Conservation (phyloP, 2,888 invertebrate species). For the Eucriotettix oculatus region DNA sequence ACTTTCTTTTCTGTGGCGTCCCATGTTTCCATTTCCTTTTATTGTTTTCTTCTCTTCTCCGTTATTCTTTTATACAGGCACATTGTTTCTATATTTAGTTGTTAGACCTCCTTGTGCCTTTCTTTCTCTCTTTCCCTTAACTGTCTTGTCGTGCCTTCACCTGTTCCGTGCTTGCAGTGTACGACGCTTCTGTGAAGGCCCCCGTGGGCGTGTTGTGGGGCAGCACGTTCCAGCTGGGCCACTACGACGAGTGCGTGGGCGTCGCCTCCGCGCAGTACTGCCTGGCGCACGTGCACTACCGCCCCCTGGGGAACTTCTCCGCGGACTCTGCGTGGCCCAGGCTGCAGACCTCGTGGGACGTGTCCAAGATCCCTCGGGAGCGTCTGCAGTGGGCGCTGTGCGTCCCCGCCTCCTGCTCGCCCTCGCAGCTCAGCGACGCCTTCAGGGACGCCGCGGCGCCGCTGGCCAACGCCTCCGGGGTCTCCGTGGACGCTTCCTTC, state of each 20-base stretch:
- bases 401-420: background rate
- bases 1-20: too few relatives aligned
- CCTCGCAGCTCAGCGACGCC: background rate
- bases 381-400: background rate
- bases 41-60: too few relatives aligned
- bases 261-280: background rate
- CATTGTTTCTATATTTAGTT: too few relatives aligned
- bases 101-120: too few relatives aligned
- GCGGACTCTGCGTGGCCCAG: background rate
- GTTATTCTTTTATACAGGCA: too few relatives aligned
- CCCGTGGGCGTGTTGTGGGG: background rate
- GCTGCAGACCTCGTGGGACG: background rate
- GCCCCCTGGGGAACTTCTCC: background rate
- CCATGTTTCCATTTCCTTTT: too few relatives aligned
- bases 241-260: background rate
- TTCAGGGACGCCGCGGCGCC: background rate
- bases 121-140: too few relatives aligned
- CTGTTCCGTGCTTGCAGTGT: background rate
- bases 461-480: background rate
- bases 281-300: background rate
- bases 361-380: background rate
- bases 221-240: background rate
- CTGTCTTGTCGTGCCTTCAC: too few relatives aligned
- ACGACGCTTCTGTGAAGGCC: background rate
- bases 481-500: too few relatives aligned